Evolutionary conservation across 2,113 vertebrate genomes (phyloP), one percentile per base, ranked within the genome.

Genomic region (Noctilio leporinus): DNA sequence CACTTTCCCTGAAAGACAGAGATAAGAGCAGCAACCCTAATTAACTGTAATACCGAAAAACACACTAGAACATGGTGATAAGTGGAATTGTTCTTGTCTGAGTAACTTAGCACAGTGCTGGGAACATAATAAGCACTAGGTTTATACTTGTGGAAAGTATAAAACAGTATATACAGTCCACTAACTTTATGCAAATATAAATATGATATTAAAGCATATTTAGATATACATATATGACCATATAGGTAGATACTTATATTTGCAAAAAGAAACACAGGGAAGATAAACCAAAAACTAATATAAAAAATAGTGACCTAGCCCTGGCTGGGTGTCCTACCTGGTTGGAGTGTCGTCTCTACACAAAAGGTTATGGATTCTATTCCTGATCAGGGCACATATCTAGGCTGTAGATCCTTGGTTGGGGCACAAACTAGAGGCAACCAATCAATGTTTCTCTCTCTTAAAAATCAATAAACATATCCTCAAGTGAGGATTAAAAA

Each of bases 1-100:
- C 90, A 88, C 72, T 49, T 64, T 88, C 45, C 65, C 86, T 95
- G 90, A 93, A 77, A 88, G 51, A 80, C 76, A 96, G 77, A 96
- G 93, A 96, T 93, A 97, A 96, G 64, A 94, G 86, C 20, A 57
- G 70, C 90, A 91, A 51, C 55, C 51, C 55, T 93, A 95, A 94
- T 96, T 87, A 97, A 75, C 86, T 81, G 22, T 47, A 93, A 95
- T 76, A 55, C 69, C 0, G 14, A 82, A 93, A 95, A 93, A 80
- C 57, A 73, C 30, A 80, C 82, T 80, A 93, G 77, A 85, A 95
- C 91, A 93, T 64, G 40, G 81, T 91, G 84, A 92, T 92, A 92
- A 95, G 88, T 84, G 80, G 55, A 15, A 69, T 70, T 14, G 14
- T 45, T 96, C 70, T 81, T 95, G 72, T 82, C 83, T 91, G 72